Percentiles rank a stretch among this genome's conserved stretches.
Evolutionary conservation across 2,888 invertebrate species (phyloP).

Genomic region (Clistopyga incitator): DNA sequence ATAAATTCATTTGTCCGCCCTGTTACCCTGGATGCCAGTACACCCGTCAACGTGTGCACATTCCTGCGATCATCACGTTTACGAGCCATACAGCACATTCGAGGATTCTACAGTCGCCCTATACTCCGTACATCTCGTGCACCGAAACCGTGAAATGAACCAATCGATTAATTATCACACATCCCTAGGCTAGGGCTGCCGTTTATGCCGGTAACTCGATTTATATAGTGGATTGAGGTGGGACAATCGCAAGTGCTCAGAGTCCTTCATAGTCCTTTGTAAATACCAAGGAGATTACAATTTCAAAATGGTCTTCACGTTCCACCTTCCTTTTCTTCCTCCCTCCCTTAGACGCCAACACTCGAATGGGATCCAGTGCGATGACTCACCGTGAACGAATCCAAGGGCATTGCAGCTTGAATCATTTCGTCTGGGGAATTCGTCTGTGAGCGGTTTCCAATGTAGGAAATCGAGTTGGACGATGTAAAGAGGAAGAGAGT

Average conservation of each 20-base stretch:
- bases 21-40: not conserved
- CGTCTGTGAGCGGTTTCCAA: no score
- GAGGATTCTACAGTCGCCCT: slow-evolving; percentile 14
- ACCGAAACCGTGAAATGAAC: slow-evolving; percentile 40
- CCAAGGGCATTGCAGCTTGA: slow-evolving; percentile 49
- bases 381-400: slow-evolving; percentile 11
- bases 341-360: slow-evolving; percentile 16
- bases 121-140: slow-evolving; percentile 19
- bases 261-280: slow-evolving; percentile 40
- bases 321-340: not conserved
- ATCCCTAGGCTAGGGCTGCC: slow-evolving; percentile 1
- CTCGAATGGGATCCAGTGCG: not conserved
- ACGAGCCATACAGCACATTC: slow-evolving; percentile 18
- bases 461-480: no score
- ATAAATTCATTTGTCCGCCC: slow-evolving; percentile 40
- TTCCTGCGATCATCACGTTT: slow-evolving; percentile 63
- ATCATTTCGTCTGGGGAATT: slow-evolving; percentile 26
- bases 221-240: not conserved
- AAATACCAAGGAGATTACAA: slow-evolving; percentile 34
- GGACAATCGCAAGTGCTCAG: not conserved
- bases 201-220: not conserved
- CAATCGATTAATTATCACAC: slow-evolving; percentile 54
- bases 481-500: no score
- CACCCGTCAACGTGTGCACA: slow-evolving; percentile 47
- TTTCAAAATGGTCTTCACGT: not conserved